These are phyloP conservation scores for Cheumatopsyche charites DNA, from an alignment of 1,140 invertebrate species.

Conservation along the genomic window DNA sequence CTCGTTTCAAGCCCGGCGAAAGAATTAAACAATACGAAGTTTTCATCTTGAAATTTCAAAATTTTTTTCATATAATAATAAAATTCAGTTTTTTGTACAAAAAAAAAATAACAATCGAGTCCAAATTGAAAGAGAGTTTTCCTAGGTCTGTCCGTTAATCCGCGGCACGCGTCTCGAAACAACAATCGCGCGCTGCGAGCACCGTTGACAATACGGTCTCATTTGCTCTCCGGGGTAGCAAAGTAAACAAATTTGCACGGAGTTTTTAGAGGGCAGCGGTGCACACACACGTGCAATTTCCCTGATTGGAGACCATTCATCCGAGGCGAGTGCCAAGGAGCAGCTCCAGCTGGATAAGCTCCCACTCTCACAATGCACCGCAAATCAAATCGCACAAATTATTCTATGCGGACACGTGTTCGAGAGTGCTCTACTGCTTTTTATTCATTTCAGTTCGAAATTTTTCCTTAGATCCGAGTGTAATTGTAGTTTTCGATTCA, in stretches of 20 bases:
- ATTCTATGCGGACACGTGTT: not conserved
- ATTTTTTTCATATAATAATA: too few species aligned
- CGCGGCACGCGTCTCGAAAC: not conserved
- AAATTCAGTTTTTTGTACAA: too few species aligned
- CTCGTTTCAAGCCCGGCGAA: too few species aligned
- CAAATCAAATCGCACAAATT: conserved; percentile 23
- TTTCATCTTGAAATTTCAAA: too few species aligned
- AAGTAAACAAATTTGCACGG: conserved; percentile 46
- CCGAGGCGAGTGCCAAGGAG: not conserved
- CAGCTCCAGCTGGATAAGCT: not conserved
- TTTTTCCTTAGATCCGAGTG: too few species aligned
- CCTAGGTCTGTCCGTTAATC: too few species aligned
- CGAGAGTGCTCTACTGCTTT: not conserved
- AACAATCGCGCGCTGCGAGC: conserved; percentile 9
- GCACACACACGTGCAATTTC: conserved; percentile 27
- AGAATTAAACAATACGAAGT: too few species aligned
- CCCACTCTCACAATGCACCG: not conserved
- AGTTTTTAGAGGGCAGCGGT: conserved; percentile 30
- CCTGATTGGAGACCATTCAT: conserved; percentile 36
- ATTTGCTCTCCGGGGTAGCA: conserved; percentile 7
- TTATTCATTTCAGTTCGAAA: conserved; percentile 7
- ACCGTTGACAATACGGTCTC: conserved; percentile 14
- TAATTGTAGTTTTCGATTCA: too few species aligned
- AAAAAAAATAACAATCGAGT: too few species aligned
- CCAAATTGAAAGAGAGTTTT: too few species aligned